Percentiles rank a stretch among this genome's conserved stretches.
These are phyloP conservation scores for Teinopalpus imperialis DNA, from an alignment of 2,888 invertebrate species.

Conservation along the genomic window DNA sequence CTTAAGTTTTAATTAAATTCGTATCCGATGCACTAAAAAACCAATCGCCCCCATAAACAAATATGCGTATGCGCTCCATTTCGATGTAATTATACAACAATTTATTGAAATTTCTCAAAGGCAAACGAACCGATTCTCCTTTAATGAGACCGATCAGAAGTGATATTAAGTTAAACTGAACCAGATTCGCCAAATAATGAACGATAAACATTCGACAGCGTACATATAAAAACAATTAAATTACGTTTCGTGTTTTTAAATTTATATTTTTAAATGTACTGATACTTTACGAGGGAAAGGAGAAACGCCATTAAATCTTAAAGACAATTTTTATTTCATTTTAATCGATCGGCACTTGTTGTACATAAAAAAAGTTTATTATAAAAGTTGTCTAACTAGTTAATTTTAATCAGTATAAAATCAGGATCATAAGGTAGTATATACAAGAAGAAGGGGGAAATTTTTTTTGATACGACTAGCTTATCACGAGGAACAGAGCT, in stretches of 20 bases:
- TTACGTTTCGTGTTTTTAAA: slow-evolving; percentile 6
- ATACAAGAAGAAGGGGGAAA: no score
- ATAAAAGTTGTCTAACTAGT: no score
- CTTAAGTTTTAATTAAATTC: slow-evolving; percentile 14
- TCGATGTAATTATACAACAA: slow-evolving; percentile 23
- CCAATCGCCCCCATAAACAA: slow-evolving; percentile 4
- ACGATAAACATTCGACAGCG: not conserved
- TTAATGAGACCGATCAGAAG: slow-evolving; percentile 19
- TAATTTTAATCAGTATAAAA: no score
- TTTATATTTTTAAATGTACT: not conserved
- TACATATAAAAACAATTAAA: slow-evolving; percentile 20
- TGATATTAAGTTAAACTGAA: slow-evolving; percentile 17
- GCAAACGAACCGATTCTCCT: slow-evolving; percentile 11
- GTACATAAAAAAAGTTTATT: no score
- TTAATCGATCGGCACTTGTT: no score
- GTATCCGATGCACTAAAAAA: slow-evolving; percentile 2
- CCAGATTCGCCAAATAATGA: slow-evolving; percentile 23
- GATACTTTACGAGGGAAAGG: slow-evolving; percentile 5
- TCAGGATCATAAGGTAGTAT: no score
- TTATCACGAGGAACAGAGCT: no score
- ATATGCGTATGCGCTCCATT: slow-evolving; percentile 7
- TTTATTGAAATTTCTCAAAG: slow-evolving; percentile 20
- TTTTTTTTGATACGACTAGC: no score
- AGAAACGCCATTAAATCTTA: no score
- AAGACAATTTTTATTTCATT: no score